phyloP scores from a whole-genome alignment of 2,797 vertebrate species.

The Cebuella pygmaea region DNA sequence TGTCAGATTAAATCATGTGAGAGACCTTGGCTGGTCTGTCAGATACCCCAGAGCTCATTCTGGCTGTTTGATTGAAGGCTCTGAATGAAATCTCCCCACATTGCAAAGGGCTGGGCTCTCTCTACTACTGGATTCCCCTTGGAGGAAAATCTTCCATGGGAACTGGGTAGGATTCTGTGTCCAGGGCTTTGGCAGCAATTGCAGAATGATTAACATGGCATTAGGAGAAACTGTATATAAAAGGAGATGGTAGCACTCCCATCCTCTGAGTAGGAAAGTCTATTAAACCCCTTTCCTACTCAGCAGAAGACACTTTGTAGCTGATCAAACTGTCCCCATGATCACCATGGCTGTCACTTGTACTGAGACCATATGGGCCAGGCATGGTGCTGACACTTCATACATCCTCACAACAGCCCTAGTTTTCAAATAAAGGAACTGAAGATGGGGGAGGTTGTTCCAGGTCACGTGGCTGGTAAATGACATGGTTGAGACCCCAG shows the following conservation, averaged over 20 bases:
- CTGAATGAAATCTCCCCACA: rapidly evolving
- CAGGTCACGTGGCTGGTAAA: neutral
- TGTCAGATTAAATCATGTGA: neutral
- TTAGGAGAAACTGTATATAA: neutral
- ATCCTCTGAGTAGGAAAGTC: neutral
- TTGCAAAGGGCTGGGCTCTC: neutral
- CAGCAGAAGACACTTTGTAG: neutral
- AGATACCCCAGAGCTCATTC: neutral
- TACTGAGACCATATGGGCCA: neutral
- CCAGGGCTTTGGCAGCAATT: neutral
- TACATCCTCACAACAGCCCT: neutral
- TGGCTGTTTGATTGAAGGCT: neutral
- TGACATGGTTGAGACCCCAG: neutral
- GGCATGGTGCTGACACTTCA: neutral
- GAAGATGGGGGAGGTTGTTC: neutral
- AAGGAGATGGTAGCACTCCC: neutral
- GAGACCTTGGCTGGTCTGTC: neutral
- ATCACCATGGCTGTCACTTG: neutral
- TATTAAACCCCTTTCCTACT: neutral
- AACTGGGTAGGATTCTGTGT: neutral
- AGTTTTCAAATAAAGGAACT: neutral
- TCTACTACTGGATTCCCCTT: neutral
- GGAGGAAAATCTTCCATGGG: neutral
- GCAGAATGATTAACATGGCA: neutral
- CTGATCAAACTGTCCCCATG: neutral